Conservation (phyloP, 2,888 invertebrate species). For the Conus canariensis region DNA sequence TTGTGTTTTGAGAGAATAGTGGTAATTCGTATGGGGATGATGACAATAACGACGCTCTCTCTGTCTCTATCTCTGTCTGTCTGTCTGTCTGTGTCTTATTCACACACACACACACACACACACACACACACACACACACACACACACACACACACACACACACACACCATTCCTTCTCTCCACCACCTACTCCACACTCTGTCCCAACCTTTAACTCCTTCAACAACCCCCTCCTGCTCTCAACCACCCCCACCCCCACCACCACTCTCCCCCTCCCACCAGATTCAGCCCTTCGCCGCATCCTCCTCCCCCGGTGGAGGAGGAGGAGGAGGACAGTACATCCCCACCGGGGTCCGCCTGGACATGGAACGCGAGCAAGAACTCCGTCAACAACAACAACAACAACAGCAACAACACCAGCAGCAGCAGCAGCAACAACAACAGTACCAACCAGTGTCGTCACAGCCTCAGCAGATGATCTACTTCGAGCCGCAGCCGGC, state of each 20-base stretch:
- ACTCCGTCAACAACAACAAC: slow-evolving; percentile 31
- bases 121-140: too few relatives aligned
- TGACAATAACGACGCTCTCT: too few relatives aligned
- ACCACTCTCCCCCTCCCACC: neutral
- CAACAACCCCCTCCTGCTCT: neutral
- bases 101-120: too few relatives aligned
- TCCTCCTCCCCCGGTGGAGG: slow-evolving; percentile 26
- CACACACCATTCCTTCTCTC: too few relatives aligned
- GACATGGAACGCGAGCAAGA: slow-evolving; percentile 39
- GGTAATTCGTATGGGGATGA: too few relatives aligned
- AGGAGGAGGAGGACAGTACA: slow-evolving; percentile 40
- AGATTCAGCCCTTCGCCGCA: slow-evolving; percentile 29
- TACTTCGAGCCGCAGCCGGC: slow-evolving; percentile 34
- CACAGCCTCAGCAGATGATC: slow-evolving; percentile 43
- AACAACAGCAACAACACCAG: slow-evolving; percentile 42
- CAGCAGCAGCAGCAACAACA: slow-evolving; percentile 44
- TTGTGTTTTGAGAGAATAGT: too few relatives aligned
- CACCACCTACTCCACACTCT: too few relatives aligned
- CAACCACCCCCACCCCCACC: neutral
- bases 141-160: too few relatives aligned
- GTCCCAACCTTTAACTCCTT: neutral
- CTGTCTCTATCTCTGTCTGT: too few relatives aligned
- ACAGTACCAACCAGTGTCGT: slow-evolving; percentile 11
- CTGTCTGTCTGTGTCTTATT: too few relatives aligned
- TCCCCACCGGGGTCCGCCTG: slow-evolving; percentile 41